A percentile compares a stretch with the other conserved stretches of the same genome.
Evolutionary conservation across 1,140 invertebrate species (phyloP).

Genomic region (Tetramorium simillimum): DNA sequence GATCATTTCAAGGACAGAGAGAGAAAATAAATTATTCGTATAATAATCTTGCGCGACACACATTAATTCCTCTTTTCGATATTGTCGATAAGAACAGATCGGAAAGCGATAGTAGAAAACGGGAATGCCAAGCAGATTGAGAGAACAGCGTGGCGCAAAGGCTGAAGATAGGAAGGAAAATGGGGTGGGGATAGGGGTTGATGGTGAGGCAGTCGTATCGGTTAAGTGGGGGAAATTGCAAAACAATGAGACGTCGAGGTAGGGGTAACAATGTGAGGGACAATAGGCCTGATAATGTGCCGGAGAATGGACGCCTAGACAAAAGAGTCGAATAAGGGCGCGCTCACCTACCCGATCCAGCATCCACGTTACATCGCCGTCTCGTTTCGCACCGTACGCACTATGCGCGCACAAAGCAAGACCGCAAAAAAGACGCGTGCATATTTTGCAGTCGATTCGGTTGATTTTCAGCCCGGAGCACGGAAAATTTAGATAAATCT

Average conservation of each 20-base stretch:
- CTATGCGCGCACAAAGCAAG: constrained; percentile 26
- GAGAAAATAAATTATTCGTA: neutral
- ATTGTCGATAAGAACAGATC: neutral
- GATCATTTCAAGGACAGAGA: neutral
- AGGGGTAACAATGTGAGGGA: constrained; percentile 85
- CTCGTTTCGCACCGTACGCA: constrained; percentile 66
- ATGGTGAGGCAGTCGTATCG: constrained; percentile 81
- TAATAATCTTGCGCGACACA: neutral
- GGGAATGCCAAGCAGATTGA: constrained; percentile 56
- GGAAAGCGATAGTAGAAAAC: constrained; percentile 45
- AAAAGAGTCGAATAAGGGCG: constrained; percentile 85
- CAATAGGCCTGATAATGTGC: constrained; percentile 86
- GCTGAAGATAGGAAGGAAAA: constrained; percentile 57
- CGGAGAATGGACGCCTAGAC: constrained; percentile 85
- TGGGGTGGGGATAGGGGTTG: constrained; percentile 62
- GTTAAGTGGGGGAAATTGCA: constrained; percentile 86
- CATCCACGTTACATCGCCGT: constrained; percentile 75
- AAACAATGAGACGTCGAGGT: constrained; percentile 83
- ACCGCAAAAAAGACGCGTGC: constrained; percentile 66
- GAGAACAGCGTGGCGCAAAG: constrained; percentile 61
- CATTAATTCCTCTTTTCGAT: neutral
- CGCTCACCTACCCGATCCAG: constrained; percentile 78
- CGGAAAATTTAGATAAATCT: constrained; percentile 45
- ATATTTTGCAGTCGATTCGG: constrained; percentile 41
- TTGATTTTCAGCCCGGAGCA: constrained; percentile 5